These are phyloP conservation scores for Ptilorrhoa leucosticta DNA, from an alignment of 2,113 vertebrate genomes.

Conservation along the genomic window DNA sequence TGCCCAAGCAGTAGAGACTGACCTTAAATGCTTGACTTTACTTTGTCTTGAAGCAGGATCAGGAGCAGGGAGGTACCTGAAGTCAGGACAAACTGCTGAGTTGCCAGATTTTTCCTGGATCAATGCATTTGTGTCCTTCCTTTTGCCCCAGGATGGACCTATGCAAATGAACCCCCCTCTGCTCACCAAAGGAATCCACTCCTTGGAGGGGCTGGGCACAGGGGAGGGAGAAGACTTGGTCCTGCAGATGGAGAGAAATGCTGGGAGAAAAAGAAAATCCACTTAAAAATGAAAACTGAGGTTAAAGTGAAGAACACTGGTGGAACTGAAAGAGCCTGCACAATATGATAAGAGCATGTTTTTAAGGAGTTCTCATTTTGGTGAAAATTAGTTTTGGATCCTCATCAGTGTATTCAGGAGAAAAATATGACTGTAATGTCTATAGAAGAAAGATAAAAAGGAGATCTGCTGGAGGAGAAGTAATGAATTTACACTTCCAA, in stretches of 20 bases:
- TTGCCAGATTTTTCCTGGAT: not conserved
- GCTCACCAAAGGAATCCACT: rapidly evolving
- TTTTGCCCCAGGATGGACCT: not conserved
- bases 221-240: not conserved
- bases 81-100: not conserved
- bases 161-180: rapidly evolving
- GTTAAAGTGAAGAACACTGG: not conserved
- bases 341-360: conserved; percentile 14
- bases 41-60: not conserved
- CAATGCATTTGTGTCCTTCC: not conserved
- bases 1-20: not conserved
- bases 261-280: not conserved
- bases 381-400: conserved; percentile 64
- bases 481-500: conserved; percentile 67
- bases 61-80: not conserved
- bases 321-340: not conserved
- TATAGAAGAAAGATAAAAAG: conserved; percentile 59
- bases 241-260: not conserved
- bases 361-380: conserved; percentile 57
- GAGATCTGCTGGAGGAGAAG: conserved; percentile 56
- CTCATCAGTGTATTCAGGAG: conserved; percentile 60
- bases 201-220: not conserved
- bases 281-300: not conserved
- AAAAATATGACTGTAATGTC: conserved; percentile 57
- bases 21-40: not conserved